phyloP scores from a whole-genome alignment of 2,888 invertebrate genomes.

The Polydrusus cervinus region DNA sequence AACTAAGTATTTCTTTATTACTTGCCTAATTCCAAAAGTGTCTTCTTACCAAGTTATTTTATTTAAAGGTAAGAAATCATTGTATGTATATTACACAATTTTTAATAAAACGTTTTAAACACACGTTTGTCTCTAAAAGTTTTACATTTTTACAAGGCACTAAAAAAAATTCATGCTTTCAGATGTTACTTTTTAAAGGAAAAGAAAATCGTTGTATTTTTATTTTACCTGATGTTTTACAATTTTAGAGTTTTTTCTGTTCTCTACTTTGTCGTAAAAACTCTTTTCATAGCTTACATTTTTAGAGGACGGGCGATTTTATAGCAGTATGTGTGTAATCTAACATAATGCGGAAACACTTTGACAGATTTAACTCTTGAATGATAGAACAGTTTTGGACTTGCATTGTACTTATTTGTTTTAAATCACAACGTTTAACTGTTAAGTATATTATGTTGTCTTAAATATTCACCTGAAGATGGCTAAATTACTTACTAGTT shows the following conservation, averaged over 20 bases:
- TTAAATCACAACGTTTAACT: no score
- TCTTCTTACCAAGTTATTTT: no score
- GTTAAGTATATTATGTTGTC: no score
- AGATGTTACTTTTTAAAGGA: neutral
- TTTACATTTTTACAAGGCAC: neutral
- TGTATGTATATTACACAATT: no score
- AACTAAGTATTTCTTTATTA: no score
- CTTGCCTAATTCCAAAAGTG: no score
- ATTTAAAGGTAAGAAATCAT: no score
- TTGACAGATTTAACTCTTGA: neutral
- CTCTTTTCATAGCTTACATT: neutral
- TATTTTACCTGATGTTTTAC: neutral
- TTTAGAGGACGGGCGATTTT: neutral
- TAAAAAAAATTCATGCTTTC: neutral
- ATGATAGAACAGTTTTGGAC: no score
- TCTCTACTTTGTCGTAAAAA: neutral
- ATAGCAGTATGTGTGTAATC: neutral
- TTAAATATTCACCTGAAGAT: no score
- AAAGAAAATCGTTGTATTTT: neutral
- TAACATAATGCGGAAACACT: neutral
- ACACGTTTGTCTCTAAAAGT: neutral
- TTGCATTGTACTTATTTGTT: no score
- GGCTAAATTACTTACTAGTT: no score
- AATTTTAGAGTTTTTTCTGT: slow-evolving; percentile 7
- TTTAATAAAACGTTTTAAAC: no score